Evolutionary conservation across 2,797 vertebrate genomes (phyloP).

Genomic region (Atherinosoma microstoma): DNA sequence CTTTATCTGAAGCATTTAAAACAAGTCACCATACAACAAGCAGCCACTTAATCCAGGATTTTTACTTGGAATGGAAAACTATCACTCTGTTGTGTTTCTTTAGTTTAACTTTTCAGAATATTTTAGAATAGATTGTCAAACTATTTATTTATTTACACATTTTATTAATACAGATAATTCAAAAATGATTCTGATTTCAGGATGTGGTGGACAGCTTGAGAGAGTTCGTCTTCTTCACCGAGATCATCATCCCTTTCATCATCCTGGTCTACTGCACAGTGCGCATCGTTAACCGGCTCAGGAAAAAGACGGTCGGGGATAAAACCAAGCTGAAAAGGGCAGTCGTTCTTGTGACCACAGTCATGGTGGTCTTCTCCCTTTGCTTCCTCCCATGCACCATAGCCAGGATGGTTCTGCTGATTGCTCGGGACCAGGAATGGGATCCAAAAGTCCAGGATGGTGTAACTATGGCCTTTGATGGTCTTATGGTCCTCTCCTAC

Average conservation of each 20-base stretch:
- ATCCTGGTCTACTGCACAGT: conserved; percentile 78
- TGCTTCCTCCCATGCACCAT: conserved; percentile 81
- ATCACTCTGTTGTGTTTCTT: too few relatives aligned
- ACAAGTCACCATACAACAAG: too few relatives aligned
- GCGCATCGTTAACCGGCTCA: conserved; percentile 67
- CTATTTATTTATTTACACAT: too few relatives aligned
- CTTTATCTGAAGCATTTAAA: too few relatives aligned
- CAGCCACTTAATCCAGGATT: too few relatives aligned
- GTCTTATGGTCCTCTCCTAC: conserved; percentile 81
- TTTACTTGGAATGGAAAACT: too few relatives aligned
- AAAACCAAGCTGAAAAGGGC: conserved; percentile 73
- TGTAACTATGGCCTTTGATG: conserved; percentile 70
- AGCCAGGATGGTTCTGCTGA: conserved; percentile 65
- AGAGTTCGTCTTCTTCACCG: conserved; percentile 74
- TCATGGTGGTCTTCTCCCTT: conserved; percentile 72
- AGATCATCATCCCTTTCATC: conserved; percentile 78
- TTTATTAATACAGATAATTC: too few relatives aligned
- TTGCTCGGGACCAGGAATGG: background rate
- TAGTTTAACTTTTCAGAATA: too few relatives aligned
- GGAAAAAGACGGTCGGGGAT: conserved; percentile 62
- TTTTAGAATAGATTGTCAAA: too few relatives aligned
- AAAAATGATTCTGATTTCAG: conserved; percentile 48
- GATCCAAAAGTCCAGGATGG: background rate
- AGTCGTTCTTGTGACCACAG: conserved; percentile 56
- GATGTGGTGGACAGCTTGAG: conserved; percentile 36